phyloP scores from a whole-genome alignment of 2,113 vertebrate species.

The Vimba vimba region DNA sequence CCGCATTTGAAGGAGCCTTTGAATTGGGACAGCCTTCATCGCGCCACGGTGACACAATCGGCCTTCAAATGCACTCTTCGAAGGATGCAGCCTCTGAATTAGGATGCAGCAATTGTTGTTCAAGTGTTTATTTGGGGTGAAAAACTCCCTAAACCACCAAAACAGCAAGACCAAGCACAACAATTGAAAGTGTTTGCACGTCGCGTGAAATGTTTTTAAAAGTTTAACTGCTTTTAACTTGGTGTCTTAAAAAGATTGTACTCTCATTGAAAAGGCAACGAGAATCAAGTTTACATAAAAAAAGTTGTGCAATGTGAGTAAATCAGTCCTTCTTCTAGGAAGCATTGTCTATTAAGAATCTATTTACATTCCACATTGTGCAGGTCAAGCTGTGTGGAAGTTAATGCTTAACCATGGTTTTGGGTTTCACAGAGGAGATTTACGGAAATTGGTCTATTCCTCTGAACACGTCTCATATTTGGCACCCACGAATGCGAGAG shows the following conservation, averaged over 20 bases:
- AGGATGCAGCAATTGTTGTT: not conserved
- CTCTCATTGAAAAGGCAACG: not conserved
- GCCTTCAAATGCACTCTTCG: too few species aligned
- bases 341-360: not conserved
- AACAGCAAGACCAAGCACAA: not conserved
- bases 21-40: too few species aligned
- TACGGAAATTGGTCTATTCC: slow-evolving; percentile 91
- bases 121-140: not conserved
- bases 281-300: not conserved
- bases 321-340: not conserved
- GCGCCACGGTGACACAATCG: too few species aligned
- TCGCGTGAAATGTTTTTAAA: not conserved
- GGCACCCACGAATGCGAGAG: slow-evolving; percentile 94
- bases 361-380: slow-evolving; percentile 3
- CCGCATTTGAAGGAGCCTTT: too few species aligned
- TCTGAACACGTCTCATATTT: slow-evolving; percentile 88
- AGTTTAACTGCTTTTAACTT: not conserved
- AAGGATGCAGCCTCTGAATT: too few species aligned
- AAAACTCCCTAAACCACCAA: not conserved
- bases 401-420: slow-evolving; percentile 16
- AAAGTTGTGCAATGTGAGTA: not conserved
- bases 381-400: not conserved
- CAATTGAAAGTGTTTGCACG: not conserved
- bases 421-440: slow-evolving; percentile 83
- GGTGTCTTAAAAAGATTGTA: not conserved